A percentile compares a stretch with the other conserved stretches of the same genome.
These are phyloP conservation scores for Butorides virescens DNA, from an alignment of 2,113 vertebrate species.

Conservation along the genomic window DNA sequence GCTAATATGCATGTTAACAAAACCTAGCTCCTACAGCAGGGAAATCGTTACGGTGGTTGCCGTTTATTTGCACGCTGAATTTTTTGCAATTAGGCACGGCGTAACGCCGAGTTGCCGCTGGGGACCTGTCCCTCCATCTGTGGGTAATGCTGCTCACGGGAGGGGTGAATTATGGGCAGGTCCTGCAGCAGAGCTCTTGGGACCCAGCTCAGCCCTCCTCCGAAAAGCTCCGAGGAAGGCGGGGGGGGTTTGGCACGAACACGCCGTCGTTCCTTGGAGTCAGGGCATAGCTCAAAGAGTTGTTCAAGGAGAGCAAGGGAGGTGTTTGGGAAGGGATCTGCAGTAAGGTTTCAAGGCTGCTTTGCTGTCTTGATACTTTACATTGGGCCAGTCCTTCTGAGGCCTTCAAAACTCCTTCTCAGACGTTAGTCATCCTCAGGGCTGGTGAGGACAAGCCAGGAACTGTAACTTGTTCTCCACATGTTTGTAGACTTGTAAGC, in stretches of 20 bases:
- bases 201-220: background rate
- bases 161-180: background rate
- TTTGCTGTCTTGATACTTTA: background rate
- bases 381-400: background rate
- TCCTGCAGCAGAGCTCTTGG: background rate
- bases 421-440: background rate
- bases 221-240: background rate
- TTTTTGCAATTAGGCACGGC: background rate
- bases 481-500: fast-evolving
- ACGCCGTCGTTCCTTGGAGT: fast-evolving
- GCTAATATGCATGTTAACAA: background rate
- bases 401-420: background rate
- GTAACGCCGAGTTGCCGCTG: fast-evolving
- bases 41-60: background rate
- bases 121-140: background rate
- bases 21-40: background rate
- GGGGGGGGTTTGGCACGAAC: fast-evolving
- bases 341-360: background rate
- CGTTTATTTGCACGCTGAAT: background rate
- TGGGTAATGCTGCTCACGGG: fast-evolving
- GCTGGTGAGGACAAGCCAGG: background rate
- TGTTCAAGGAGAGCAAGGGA: background rate
- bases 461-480: background rate
- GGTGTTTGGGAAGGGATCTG: background rate
- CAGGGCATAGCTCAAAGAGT: background rate